Conservation (phyloP, 1,140 invertebrate species). For the Agrypnia vestita region DNA sequence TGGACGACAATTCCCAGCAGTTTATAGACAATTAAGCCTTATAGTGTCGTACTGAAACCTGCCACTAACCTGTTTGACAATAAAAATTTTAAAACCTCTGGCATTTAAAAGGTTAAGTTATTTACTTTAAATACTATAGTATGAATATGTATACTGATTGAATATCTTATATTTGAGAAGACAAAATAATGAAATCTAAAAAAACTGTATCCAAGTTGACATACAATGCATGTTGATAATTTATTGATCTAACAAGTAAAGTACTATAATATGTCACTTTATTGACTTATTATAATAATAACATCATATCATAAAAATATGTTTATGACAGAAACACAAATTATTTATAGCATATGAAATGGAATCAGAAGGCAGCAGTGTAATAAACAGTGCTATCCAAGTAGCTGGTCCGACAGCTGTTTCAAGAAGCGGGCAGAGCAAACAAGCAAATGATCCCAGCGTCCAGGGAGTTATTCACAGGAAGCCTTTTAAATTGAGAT, state of each 20-base stretch:
- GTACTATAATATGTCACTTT: slow-evolving; percentile 10
- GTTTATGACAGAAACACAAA: slow-evolving; percentile 57
- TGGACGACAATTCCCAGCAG: too few species aligned
- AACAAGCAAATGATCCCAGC: neutral
- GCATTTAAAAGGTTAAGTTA: too few species aligned
- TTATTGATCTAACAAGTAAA: slow-evolving; percentile 64
- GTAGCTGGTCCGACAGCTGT: slow-evolving; percentile 24
- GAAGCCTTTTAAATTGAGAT: slow-evolving; percentile 66
- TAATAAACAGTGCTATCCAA: slow-evolving; percentile 16
- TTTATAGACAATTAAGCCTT: too few species aligned
- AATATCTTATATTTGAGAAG: too few species aligned
- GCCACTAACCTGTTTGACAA: too few species aligned
- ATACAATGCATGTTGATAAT: neutral
- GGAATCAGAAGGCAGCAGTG: slow-evolving; percentile 36
- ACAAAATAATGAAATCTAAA: neutral
- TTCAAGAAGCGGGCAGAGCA: slow-evolving; percentile 12
- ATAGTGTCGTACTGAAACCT: too few species aligned
- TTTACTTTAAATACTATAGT: too few species aligned
- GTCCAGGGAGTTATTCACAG: slow-evolving; percentile 45
- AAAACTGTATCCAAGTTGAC: neutral
- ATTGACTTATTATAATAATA: slow-evolving; percentile 38
- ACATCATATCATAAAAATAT: too few species aligned
- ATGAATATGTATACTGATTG: too few species aligned
- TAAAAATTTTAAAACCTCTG: too few species aligned
- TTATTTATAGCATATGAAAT: slow-evolving; percentile 41